Percentiles rank a stretch among this genome's conserved stretches.
phyloP scores from a whole-genome alignment of 2,797 vertebrate genomes.

The Poecile montanus region DNA sequence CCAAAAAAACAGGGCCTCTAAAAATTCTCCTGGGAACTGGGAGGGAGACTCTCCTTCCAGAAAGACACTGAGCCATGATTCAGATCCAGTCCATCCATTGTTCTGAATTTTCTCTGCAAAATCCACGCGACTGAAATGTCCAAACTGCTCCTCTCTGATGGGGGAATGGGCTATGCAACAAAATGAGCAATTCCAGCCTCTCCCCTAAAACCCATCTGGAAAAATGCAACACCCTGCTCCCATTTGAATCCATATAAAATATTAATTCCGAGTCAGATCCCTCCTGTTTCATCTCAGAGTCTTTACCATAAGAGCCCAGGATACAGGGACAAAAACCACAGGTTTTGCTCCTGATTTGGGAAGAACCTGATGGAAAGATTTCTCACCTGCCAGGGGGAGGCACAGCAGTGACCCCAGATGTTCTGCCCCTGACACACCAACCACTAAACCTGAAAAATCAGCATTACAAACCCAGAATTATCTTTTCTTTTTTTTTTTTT shows the following conservation, averaged over 20 bases:
- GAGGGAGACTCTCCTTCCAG: not conserved
- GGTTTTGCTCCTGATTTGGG: not conserved
- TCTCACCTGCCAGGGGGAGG: not conserved
- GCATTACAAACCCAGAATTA: accelerated
- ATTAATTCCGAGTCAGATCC: not conserved
- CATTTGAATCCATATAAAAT: accelerated
- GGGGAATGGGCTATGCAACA: not conserved
- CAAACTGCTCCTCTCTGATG: not conserved
- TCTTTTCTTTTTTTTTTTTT: not conserved
- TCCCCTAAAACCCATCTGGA: not conserved
- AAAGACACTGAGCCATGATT: not conserved
- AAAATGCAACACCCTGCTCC: not conserved
- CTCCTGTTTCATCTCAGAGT: not conserved
- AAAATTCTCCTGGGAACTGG: not conserved
- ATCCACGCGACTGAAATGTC: not conserved
- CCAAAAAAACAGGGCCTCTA: not conserved
- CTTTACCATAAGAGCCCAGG: not conserved
- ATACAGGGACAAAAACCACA: accelerated
- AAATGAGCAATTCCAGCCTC: not conserved
- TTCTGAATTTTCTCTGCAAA: not conserved
- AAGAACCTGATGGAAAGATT: not conserved
- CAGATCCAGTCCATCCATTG: not conserved
- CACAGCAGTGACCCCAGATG: not conserved
- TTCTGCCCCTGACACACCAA: not conserved
- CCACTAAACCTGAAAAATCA: not conserved